These are phyloP conservation scores for Anniella stebbinsi DNA, from an alignment of 2,797 vertebrate species.

Conservation along the genomic window DNA sequence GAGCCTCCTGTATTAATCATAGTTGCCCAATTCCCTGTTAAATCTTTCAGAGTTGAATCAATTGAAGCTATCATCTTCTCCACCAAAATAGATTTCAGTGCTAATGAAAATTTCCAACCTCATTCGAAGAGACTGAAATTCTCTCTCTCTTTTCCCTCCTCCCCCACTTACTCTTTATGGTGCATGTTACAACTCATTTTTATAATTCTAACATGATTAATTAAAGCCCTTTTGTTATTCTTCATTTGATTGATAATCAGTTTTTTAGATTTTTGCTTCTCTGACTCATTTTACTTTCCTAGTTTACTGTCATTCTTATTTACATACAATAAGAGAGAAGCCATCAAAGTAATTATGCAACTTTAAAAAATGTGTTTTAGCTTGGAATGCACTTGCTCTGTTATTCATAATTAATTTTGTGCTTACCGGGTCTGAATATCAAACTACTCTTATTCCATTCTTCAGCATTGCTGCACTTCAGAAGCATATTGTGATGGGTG, in stretches of 20 bases:
- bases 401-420: conserved; percentile 1
- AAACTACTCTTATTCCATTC: neutral
- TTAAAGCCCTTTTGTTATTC: neutral
- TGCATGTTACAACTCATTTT: conserved; percentile 3
- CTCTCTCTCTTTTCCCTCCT: neutral
- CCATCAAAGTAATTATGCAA: conserved; percentile 10
- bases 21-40: conserved; percentile 34
- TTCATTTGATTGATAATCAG: conserved; percentile 11
- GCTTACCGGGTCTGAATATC: conserved; percentile 12
- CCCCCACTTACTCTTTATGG: neutral
- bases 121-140: conserved; percentile 1
- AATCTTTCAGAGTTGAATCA: conserved; percentile 41
- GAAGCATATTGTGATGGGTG: neutral
- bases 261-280: conserved; percentile 2
- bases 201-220: conserved; percentile 32
- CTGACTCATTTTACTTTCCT: neutral
- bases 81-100: conserved; percentile 25
- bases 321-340: conserved; percentile 11
- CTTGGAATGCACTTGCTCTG: neutral
- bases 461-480: conserved; percentile 9
- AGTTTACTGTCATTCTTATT: conserved; percentile 16
- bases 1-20: conserved; percentile 29
- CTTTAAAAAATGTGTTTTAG: neutral
- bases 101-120: conserved; percentile 34
- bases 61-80: conserved; percentile 35